A percentile compares a stretch with the other conserved stretches of the same genome.
These are phyloP conservation scores for Anhinga rufa DNA, from an alignment of 2,113 vertebrate species.

Conservation along the genomic window DNA sequence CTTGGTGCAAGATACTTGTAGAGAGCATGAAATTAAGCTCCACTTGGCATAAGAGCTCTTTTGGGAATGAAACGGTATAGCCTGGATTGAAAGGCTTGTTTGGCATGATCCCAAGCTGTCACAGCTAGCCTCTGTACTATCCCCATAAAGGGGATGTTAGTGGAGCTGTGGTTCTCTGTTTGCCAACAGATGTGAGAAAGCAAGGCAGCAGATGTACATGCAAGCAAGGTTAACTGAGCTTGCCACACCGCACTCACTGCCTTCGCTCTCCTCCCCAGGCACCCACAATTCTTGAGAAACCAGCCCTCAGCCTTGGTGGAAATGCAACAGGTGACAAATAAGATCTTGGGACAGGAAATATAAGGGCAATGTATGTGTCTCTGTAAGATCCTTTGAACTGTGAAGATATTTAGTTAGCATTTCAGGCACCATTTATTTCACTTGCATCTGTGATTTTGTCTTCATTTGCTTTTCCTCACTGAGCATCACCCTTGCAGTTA, in stretches of 20 bases:
- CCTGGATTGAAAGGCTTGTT: neutral
- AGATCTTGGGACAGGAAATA: neutral
- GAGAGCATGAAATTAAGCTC: neutral
- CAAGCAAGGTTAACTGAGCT: neutral
- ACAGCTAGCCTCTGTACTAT: neutral
- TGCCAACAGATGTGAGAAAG: neutral
- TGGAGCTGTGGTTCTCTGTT: neutral
- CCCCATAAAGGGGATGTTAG: neutral
- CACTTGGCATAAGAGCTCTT: neutral
- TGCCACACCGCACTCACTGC: rapidly evolving
- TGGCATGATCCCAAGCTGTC: neutral
- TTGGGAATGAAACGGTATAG: neutral
- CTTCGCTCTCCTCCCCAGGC: neutral
- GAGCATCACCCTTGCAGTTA: neutral
- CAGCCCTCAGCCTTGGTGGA: neutral
- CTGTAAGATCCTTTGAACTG: neutral
- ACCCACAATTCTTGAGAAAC: neutral
- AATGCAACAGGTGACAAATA: neutral
- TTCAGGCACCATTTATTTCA: conserved; percentile 12
- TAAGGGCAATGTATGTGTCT: neutral
- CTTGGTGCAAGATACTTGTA: neutral
- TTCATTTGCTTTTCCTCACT: neutral
- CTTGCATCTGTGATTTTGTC: neutral
- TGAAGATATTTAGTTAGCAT: neutral
- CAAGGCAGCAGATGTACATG: neutral